Evolutionary conservation across 2,113 vertebrate genomes (phyloP), one percentile per base, ranked within the genome.

Genomic region (Mungos mungo): DNA sequence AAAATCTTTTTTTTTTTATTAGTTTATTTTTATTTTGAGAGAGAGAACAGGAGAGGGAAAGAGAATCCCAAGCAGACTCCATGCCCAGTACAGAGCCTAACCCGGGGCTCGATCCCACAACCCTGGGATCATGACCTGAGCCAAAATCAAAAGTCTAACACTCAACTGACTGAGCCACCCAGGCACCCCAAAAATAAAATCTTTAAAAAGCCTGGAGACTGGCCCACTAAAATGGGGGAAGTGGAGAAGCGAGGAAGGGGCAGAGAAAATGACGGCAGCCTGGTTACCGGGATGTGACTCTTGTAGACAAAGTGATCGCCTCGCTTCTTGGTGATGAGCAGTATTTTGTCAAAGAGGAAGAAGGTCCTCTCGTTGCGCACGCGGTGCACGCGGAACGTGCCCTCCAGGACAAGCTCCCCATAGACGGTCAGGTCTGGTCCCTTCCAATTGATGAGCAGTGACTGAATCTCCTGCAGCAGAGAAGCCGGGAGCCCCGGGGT

Each of bases 391-490:
- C 99, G 99, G 97, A 99, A 99, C 0, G 99, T 99, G 72, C 99
- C 99, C 98, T 99, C 99, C 93, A 99, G 98, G 87, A 99, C 99
- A 38, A 99, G 99, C 93, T 99, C 99, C 35, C 99, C 99, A 0
- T 99, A 99, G 7, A 98, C 99, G 38, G 99, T 99, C 98, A 99
- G 99, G 96, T 99, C 99, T 0, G 99, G 98, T 15, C 99, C 99
- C 96, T 99, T 99, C 99, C 99, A 99, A 98, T 99, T 99, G 97
- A 99, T 99, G 97, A 99, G 99, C 97, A 99, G 98, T 0, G 99
- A 99, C 98, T 99, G 99, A 65, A 99, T 99, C 98, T 99, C 99
- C 99, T 99, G 97, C 1, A 38, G 2, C 10, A 29, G 29, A 79
- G 76, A 97, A 31, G 23, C 35, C 66, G 71, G 6, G 0, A 41